Evolutionary conservation across 2,113 vertebrate genomes (phyloP), one percentile per base, ranked within the genome.

Genomic region (Colinus virginianus): DNA sequence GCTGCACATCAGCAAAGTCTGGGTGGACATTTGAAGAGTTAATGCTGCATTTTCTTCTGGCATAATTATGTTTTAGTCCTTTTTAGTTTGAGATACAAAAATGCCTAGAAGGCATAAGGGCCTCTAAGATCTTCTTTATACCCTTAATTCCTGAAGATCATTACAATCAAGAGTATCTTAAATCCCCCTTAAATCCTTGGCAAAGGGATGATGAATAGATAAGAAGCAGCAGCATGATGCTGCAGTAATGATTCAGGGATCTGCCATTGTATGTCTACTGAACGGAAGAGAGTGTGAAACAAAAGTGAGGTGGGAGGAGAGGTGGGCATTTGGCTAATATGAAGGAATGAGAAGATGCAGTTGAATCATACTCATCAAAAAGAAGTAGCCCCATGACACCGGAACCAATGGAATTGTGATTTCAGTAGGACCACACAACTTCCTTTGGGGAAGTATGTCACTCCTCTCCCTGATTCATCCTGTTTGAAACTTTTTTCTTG

Each of bases 141-240:
- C 23, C 51, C 64, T 95, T 95, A 94, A 92, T 96, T 97, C 92
- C 78, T 90, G 94, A 93, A 90, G 93, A 93, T 95, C 88, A 87
- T 82, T 95, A 67, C 87, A 94, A 93, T 84, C 93, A 93, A 95
- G 93, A 74, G 93, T 81, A 89, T 69, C 94, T 83, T 64, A 96
- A 96, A 94, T 89, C 88, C 82, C 79, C 76, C 94, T 84, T 67
- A 96, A 96, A 93, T 89, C 88, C 84, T 78, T 87, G 80, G 67
- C 87, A 93, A 90, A 92, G 75, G 80, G 79, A 95, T 85, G 90
- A 89, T 95, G 90, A 93, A 84, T 36, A 94, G 91, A 92, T 91
- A 84, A 90, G 71, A 70, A 91, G 56, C 59, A 84, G 77, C 45
- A 83, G 71, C 76, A 81, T 28, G 30, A 59, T 61, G 25, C 42